These are phyloP conservation scores for Zoanthus solanderi DNA, from an alignment of 92 coral and sea anemone genomes.

Conservation along the genomic window DNA sequence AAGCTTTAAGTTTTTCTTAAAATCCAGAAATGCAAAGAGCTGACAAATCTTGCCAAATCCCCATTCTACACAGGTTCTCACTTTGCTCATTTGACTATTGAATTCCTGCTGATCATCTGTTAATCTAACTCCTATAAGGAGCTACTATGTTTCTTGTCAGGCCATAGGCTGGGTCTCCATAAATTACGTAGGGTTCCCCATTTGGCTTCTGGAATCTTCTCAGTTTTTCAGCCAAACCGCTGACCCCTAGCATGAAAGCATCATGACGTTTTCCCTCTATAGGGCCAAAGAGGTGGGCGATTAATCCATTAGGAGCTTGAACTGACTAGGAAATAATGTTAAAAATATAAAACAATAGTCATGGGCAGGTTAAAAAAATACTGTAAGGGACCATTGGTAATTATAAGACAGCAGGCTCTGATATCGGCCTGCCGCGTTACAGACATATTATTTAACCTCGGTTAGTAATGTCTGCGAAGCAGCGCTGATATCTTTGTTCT, in stretches of 20 bases:
- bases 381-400: too few species aligned
- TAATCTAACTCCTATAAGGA: constrained; percentile 66
- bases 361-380: too few species aligned
- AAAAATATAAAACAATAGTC: not conserved
- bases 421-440: too few species aligned
- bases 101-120: constrained; percentile 63
- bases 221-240: constrained; percentile 56
- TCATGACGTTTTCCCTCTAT: constrained; percentile 81
- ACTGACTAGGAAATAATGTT: constrained; percentile 65
- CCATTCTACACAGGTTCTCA: constrained; percentile 70
- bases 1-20: constrained; percentile 70
- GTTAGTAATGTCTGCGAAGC: too few species aligned
- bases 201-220: constrained; percentile 54
- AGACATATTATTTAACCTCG: too few species aligned
- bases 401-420: too few species aligned
- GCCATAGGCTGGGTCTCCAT: constrained; percentile 83
- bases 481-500: too few species aligned
- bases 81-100: constrained; percentile 73
- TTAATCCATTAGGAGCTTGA: constrained; percentile 75
- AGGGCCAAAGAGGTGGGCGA: constrained; percentile 76
- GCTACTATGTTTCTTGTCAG: constrained; percentile 69
- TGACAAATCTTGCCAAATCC: constrained; percentile 77
- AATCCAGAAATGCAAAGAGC: constrained; percentile 72
- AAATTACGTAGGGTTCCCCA: constrained; percentile 80
- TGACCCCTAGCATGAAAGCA: constrained; percentile 79